These are phyloP conservation scores for Drosophila melanosoma DNA, from an alignment of 2,888 invertebrate species.

Conservation along the genomic window DNA sequence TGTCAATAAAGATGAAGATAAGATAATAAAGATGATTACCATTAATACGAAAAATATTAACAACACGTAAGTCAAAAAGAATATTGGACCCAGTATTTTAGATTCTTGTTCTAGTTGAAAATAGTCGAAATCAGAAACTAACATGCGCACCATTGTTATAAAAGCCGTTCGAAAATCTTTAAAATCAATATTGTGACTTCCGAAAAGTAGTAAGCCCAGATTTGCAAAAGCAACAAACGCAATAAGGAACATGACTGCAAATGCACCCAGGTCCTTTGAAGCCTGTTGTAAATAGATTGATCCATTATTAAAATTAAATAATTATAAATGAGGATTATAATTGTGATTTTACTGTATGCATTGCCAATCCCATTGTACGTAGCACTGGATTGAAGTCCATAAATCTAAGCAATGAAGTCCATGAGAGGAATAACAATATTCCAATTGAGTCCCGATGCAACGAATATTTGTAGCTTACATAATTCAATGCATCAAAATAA, in stretches of 20 bases:
- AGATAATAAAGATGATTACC: conserved; percentile 82
- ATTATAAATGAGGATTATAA: conserved; percentile 33
- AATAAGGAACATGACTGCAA: conserved; percentile 90
- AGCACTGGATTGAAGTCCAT: conserved; percentile 90
- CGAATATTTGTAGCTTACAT: conserved; percentile 86
- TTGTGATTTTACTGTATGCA: conserved; percentile 72
- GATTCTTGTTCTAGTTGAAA: conserved; percentile 88
- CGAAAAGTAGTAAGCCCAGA: conserved; percentile 90
- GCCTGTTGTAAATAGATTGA: conserved; percentile 84
- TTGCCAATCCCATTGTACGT: conserved; percentile 8
- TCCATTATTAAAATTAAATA: background rate
- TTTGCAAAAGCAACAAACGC: conserved; percentile 91
- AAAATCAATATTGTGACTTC: conserved; percentile 87
- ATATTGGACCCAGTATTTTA: conserved; percentile 89
- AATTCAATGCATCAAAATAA: conserved; percentile 85
- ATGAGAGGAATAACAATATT: conserved; percentile 88
- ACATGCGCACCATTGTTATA: conserved; percentile 89
- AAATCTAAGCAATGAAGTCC: conserved; percentile 91
- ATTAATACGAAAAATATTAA: conserved; percentile 90
- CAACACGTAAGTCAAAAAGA: conserved; percentile 90
- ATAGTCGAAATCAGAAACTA: conserved; percentile 91
- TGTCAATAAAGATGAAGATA: too few relatives aligned
- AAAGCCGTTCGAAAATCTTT: conserved; percentile 87
- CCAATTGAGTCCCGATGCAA: conserved; percentile 87
- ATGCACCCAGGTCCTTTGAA: conserved; percentile 88